Conservation (phyloP, 2,888 invertebrate genomes). For the Tromatobia lineatoria region DNA sequence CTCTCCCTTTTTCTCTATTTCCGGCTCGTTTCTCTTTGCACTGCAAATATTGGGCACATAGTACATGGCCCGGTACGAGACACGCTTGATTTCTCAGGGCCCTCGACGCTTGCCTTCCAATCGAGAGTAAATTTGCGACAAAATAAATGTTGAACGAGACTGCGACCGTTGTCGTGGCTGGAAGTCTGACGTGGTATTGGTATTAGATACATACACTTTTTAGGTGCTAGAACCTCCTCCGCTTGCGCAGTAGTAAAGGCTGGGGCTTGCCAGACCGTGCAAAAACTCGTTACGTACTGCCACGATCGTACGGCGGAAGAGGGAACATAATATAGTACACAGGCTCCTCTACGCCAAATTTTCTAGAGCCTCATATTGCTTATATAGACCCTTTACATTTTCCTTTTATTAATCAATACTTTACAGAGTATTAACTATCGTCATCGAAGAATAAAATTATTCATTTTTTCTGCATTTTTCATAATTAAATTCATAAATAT, state of each 20-base stretch:
- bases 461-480: too few relatives aligned
- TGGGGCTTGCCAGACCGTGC: conserved; percentile 57
- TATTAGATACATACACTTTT: conserved; percentile 36
- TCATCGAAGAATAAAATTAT: too few relatives aligned
- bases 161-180: conserved; percentile 9
- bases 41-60: conserved; percentile 32
- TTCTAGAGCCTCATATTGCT: background rate
- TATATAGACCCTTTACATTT: background rate
- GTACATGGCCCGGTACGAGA: conserved; percentile 21
- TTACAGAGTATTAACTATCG: background rate
- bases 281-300: conserved; percentile 57
- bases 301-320: conserved; percentile 42
- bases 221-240: conserved; percentile 27
- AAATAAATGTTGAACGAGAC: conserved; percentile 55
- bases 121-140: conserved; percentile 52
- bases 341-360: background rate
- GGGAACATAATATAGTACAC: conserved; percentile 17
- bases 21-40: conserved; percentile 42
- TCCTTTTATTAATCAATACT: background rate
- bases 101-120: conserved; percentile 52
- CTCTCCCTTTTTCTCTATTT: conserved; percentile 13
- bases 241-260: conserved; percentile 61
- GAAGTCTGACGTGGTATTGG: background rate
- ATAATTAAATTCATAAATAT: too few relatives aligned
- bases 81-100: conserved; percentile 55